These are phyloP conservation scores for Streptopelia turtur DNA, from an alignment of 2,797 vertebrate genomes.

Conservation along the genomic window DNA sequence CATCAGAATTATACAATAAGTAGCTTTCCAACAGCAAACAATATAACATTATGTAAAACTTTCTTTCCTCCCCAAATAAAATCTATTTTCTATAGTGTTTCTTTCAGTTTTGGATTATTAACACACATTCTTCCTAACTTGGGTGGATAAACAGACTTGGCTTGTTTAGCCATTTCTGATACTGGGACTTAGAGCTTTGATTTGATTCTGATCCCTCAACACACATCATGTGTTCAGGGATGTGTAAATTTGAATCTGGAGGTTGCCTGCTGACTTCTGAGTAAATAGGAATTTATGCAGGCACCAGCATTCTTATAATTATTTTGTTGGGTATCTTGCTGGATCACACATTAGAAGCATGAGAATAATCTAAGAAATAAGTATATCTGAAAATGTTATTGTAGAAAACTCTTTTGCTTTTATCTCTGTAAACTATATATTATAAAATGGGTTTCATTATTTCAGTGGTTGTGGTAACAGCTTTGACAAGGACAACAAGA, in stretches of 20 bases:
- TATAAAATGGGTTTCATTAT: background rate
- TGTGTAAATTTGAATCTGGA: constrained; percentile 72
- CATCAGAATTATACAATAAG: background rate
- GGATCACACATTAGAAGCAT: constrained; percentile 24
- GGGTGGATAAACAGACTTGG: constrained; percentile 62
- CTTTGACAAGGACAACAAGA: background rate
- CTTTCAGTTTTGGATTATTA: constrained; percentile 59
- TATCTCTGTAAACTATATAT: background rate
- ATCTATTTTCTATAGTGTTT: constrained; percentile 16
- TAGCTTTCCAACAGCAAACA: background rate
- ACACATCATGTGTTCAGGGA: constrained; percentile 45
- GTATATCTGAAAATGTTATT: constrained; percentile 2
- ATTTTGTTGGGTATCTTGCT: constrained; percentile 37
- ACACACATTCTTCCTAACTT: constrained; percentile 35
- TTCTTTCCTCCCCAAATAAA: background rate
- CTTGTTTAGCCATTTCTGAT: constrained; percentile 64
- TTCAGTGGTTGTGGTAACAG: background rate
- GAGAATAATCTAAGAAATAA: background rate
- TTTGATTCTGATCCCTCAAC: constrained; percentile 77
- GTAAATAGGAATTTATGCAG: constrained; percentile 71
- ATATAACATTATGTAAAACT: background rate
- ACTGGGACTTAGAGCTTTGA: constrained; percentile 71
- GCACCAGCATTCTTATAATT: constrained; percentile 58
- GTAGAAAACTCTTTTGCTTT: background rate
- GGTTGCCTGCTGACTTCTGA: constrained; percentile 71